Evolutionary conservation across 1,140 invertebrate species (phyloP).

Genomic region (Rhagoletis zephyria): DNA sequence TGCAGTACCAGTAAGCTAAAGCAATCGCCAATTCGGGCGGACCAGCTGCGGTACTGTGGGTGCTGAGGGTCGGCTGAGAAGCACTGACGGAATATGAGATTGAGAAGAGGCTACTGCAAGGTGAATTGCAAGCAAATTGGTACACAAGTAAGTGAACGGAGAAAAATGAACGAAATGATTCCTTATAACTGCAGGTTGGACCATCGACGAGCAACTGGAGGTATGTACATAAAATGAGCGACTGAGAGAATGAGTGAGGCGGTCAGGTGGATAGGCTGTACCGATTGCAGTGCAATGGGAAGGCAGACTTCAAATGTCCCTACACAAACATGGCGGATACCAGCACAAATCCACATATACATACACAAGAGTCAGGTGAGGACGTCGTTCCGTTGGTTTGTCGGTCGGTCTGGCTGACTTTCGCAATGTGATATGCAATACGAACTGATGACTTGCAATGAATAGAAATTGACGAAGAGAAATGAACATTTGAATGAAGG

Average conservation of each 20-base stretch:
- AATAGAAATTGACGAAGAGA: slow-evolving; percentile 69
- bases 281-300: neutral
- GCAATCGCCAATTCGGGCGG: neutral
- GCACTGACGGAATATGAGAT: slow-evolving; percentile 3
- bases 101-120: slow-evolving; percentile 28
- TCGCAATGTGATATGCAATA: slow-evolving; percentile 47
- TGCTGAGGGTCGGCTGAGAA: neutral
- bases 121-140: slow-evolving; percentile 48
- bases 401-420: too few species aligned
- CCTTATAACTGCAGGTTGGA: slow-evolving; percentile 45
- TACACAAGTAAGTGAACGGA: slow-evolving; percentile 16
- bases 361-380: neutral
- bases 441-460: slow-evolving; percentile 70
- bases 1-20: neutral
- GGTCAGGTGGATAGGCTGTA: neutral
- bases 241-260: neutral
- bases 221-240: too few species aligned
- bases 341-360: neutral
- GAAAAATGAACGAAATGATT: slow-evolving; percentile 31
- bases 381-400: neutral
- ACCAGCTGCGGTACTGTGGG: neutral
- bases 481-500: slow-evolving; percentile 51
- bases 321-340: slow-evolving; percentile 45
- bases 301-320: neutral
- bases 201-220: neutral